Evolutionary conservation across 2,888 invertebrate genomes (phyloP), one percentile per base, ranked within the genome.

Genomic region (Cataglyphis altisquamis): DNA sequence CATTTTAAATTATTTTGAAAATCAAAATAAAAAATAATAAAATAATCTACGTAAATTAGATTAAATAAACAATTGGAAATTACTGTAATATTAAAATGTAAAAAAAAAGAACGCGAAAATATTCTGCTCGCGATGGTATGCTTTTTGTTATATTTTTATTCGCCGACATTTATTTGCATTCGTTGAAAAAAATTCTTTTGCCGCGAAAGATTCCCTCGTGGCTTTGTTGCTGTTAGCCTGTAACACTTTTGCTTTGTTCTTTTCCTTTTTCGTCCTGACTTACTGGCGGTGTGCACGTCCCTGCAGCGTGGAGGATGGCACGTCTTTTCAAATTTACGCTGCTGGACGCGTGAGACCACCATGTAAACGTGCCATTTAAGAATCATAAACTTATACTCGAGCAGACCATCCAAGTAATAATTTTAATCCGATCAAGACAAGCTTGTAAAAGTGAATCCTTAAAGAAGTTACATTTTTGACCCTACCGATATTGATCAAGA

Each of bases 331-430:
- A 63, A 83, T 85, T 88, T 74, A 77, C 86, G 82, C 45, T 72
- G 67, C 55, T 82, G 74, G 64, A 82, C 88, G 70, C 84, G 81
- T 72, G 84, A 86, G 84, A 25, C 45, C 64, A 70, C 62, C 45
- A 72, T 78, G 67, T 80, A 45, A 67, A 78, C 82, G 81, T 66
- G 84, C 73, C 77, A 83, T 87, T 89, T 82, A 84, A 77, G 60
- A 84, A 75, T 89, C 89, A 87, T 87, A 89, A 89, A 89, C 83
- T 85, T 82, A 72, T 80, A 52, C 82, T 84, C 63, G 83, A 70
- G 73, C 82, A 80, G 84, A 6, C 68, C 62, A 80, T 45, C 36
- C 48, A 64, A 77, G 73, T 68, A 21, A 45, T 45, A 36, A 70
- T 78, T 78, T 78, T 70, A 78, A 78, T 68, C 57, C 70, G 70